A percentile compares a stretch with the other conserved stretches of the same genome.
phyloP scores from a whole-genome alignment of 2,888 invertebrate genomes.

The Cordilura impudica region DNA sequence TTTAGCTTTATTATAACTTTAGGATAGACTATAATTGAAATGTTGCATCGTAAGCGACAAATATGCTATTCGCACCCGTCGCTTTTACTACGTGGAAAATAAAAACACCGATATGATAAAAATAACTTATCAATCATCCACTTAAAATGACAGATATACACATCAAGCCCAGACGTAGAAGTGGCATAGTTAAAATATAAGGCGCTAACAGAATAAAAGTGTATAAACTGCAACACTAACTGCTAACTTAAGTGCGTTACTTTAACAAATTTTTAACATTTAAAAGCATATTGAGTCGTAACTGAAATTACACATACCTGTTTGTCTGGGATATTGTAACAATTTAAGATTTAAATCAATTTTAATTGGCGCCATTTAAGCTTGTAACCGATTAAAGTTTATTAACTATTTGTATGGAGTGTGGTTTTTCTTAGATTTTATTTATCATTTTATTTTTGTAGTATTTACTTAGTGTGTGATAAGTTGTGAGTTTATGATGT shows the following conservation, averaged over 20 bases:
- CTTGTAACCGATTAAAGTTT: conserved; percentile 60
- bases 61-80: too few species aligned
- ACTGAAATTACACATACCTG: conserved; percentile 20
- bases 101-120: not conserved
- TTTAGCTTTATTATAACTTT: too few species aligned
- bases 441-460: conserved; percentile 1
- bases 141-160: not conserved
- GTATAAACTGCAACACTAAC: not conserved
- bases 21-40: too few species aligned
- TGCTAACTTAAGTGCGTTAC: conserved; percentile 13
- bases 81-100: too few species aligned
- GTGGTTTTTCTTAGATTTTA: conserved; percentile 25
- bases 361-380: conserved; percentile 66
- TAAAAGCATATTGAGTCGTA: conserved; percentile 33
- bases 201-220: not conserved
- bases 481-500: conserved; percentile 46
- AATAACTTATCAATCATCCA: not conserved
- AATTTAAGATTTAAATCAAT: conserved; percentile 62
- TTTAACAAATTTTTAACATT: conserved; percentile 51
- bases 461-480: conserved; percentile 49
- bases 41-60: too few species aligned
- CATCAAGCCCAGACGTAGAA: not conserved
- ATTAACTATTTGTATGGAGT: conserved; percentile 41
- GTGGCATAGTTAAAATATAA: conserved; percentile 27
- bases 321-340: conserved; percentile 43